Base-by-base conservation (phyloP, 2,888 invertebrate genomes). In the Octonoba sinensis region DNA sequence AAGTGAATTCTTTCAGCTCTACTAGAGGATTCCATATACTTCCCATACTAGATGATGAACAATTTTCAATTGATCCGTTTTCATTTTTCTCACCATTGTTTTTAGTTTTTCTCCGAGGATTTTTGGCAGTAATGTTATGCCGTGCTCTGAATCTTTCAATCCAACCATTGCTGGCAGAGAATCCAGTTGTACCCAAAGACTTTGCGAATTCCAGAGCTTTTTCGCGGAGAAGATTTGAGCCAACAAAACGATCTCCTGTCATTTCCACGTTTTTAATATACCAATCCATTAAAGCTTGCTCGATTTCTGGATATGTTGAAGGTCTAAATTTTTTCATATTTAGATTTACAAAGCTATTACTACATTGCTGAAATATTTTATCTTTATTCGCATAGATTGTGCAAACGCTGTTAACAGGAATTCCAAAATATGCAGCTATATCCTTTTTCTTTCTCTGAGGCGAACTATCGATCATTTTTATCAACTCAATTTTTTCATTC, bases 101-200 rank as follows among this genome's bases (percentile, higher is more conserved):
- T 15, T 36, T 36, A 36, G 36, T 62, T 27, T 62, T 27, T 36
- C 16, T 12, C n/a, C 62, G 62, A 57, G 15, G 22, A 22, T 36
- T 36, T 54, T 54, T 54, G n/a, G 54, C 11, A 54, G 54, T 15
- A 8, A 62, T 16, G 18, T 62, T 62, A 36, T 62, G 62, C 15
- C 62, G 27, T 16, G 36, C 44, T 62, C 36, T 62, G 36, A 62
- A 62, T 15, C 62, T 16, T n/a, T 62, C 62, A 62, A 62, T 62
- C 62, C 62, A 62, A 20, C 62, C 62, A 12, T 62, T 62, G 16
- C 62, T 62, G n/a, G 62, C 36, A 16, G 27, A 36, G n/a, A 62
- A 62, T 16, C 16, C 36, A n/a, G 24, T 36, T 13, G 24, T 16
- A 12, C 62, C 62, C 3, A 62, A 36, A 16, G 62, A 15, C 36